Conservation (phyloP, 1,140 invertebrate genomes). For the Carposina sasakii region DNA sequence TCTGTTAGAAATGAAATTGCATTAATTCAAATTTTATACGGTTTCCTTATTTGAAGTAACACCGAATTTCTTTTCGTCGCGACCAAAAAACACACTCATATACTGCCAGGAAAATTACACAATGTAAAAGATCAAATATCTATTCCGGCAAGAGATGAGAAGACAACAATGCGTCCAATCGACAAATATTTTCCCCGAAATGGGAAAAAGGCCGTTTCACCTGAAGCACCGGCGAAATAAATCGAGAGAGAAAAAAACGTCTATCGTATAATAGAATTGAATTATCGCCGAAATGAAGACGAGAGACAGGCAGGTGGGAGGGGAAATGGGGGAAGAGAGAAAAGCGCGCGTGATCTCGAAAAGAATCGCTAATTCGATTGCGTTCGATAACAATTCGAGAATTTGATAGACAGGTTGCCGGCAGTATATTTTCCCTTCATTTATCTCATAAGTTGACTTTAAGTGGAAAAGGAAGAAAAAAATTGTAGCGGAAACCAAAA, state of each 20-base stretch:
- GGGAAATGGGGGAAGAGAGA: slow-evolving; percentile 9
- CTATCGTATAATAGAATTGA: slow-evolving; percentile 64
- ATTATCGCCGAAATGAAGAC: slow-evolving; percentile 57
- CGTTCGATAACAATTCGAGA: slow-evolving; percentile 50
- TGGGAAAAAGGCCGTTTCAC: slow-evolving; percentile 26
- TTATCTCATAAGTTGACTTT: too few relatives aligned
- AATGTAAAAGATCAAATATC: too few relatives aligned
- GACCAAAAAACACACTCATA: too few relatives aligned
- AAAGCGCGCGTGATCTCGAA: slow-evolving; percentile 14
- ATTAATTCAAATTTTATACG: too few relatives aligned
- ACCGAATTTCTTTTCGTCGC: too few relatives aligned
- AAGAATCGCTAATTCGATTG: slow-evolving; percentile 61
- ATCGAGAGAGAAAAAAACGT: slow-evolving; percentile 52
- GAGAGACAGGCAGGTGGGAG: slow-evolving; percentile 21
- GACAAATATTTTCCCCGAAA: slow-evolving; percentile 43
- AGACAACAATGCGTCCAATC: slow-evolving; percentile 29
- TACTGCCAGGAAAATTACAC: too few relatives aligned
- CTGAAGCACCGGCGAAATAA: slow-evolving; percentile 44
- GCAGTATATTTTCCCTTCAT: too few relatives aligned
- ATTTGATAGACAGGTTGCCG: slow-evolving; percentile 37
- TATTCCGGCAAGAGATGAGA: too few relatives aligned
- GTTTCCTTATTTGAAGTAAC: too few relatives aligned
- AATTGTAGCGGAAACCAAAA: too few relatives aligned
- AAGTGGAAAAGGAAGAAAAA: too few relatives aligned
- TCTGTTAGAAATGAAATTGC: too few relatives aligned